A percentile compares a stretch with the other conserved stretches of the same genome.
Conservation (phyloP, 1,140 invertebrate genomes). For the Ooceraea biroi region DNA sequence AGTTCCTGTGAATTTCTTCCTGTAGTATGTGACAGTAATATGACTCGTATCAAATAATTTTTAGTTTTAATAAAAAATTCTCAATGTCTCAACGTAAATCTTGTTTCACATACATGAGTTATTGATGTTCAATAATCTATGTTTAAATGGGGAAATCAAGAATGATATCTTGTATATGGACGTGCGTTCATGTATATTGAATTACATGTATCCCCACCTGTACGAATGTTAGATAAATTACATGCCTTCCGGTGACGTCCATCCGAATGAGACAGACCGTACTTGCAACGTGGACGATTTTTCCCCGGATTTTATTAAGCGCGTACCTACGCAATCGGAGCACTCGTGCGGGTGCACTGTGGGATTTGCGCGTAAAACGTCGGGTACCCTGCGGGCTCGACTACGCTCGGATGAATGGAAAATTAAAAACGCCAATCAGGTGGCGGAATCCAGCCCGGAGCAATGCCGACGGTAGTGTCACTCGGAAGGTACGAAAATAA, state of each 20-base stretch:
- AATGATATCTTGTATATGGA: not conserved
- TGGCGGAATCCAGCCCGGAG: slow-evolving; percentile 64
- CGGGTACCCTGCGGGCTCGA: slow-evolving; percentile 55
- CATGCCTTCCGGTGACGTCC: slow-evolving; percentile 52
- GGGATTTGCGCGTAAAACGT: slow-evolving; percentile 72
- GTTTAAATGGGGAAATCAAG: not conserved
- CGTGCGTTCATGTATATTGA: not conserved
- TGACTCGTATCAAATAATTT: not conserved
- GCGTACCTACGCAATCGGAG: slow-evolving; percentile 62
- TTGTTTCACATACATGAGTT: not conserved
- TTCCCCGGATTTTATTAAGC: slow-evolving; percentile 54
- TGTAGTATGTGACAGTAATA: not conserved
- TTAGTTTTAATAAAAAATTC: not conserved
- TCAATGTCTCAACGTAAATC: not conserved
- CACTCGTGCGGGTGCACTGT: slow-evolving; percentile 40
- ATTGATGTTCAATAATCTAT: slow-evolving; percentile 8
- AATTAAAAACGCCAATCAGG: slow-evolving; percentile 81
- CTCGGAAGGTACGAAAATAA: slow-evolving; percentile 69
- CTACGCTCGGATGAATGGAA: slow-evolving; percentile 74
- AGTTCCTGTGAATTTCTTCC: not conserved
- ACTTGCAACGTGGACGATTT: slow-evolving; percentile 52
- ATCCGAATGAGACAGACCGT: slow-evolving; percentile 51
- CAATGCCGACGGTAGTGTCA: slow-evolving; percentile 67
- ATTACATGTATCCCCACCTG: slow-evolving; percentile 40
- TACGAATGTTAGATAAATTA: slow-evolving; percentile 55